Base-by-base conservation (phyloP, 2,888 invertebrate species). In the Nemotelus nigrinus region DNA sequence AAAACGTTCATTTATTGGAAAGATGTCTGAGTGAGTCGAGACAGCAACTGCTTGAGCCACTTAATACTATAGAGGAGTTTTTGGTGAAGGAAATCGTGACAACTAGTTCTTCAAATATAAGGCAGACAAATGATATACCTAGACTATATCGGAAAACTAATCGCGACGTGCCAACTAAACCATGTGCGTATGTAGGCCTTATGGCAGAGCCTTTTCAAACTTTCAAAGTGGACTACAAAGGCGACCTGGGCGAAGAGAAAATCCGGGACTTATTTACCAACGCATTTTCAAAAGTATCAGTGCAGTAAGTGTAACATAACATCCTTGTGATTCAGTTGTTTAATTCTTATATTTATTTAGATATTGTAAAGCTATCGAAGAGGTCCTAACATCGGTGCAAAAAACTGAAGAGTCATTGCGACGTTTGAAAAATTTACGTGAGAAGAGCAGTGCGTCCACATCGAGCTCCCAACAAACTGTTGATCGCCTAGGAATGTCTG, bases 341-440 rank as follows among this genome's bases (percentile, higher is more conserved):
- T 55, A 3, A 71, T 10, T 68, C 3, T 71, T n/a, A 43, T 78
- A 63, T 70, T 78, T 78, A 76, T 3, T 84, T 85, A 91, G 91
- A 82, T 95, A 94, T 87, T 90, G 90, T 83, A 89, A 89, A 82
- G 91, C 93, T 79, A 95, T 97, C 25, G 91, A 91, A 83, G 96
- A 97, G 87, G 96, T 98, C 2, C 88, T 99, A 80, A 94, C 93
- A 65, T 97, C 97, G 1, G 97, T 98, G 7, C 95, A 95, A 85
- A 96, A 94, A 88, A 98, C 98, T 82, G 98, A 98, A 85, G 97
- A 98, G 85, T 97, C 97, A 77, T 88, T 99, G 81, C 91, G 95
- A 84, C 91, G 97, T 82, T 89, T 99, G 84, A 97, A 97, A 87
- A 93, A 94, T 86, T 93, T 93, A 41, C 90, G 95, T 80, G 93